Percentiles rank a stretch among this genome's conserved stretches.
These are phyloP conservation scores for Distichodus sexfasciatus DNA, from an alignment of 2,797 vertebrate genomes.

Conservation along the genomic window DNA sequence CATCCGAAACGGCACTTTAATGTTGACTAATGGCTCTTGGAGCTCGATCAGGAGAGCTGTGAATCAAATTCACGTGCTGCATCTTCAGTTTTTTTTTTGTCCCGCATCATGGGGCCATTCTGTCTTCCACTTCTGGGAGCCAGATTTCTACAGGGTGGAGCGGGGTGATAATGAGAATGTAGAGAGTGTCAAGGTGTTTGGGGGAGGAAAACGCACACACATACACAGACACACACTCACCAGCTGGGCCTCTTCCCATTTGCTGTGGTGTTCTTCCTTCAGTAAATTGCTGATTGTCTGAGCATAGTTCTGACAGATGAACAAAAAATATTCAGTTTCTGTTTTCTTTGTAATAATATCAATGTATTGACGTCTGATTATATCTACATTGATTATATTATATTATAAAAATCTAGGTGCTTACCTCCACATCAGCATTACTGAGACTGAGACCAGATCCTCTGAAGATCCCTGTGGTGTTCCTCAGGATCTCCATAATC, in stretches of 20 bases:
- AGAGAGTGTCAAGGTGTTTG: background rate
- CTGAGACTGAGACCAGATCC: constrained; percentile 83
- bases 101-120: constrained; percentile 8
- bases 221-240: constrained; percentile 72
- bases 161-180: constrained; percentile 15
- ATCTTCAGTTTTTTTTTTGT: constrained; percentile 8
- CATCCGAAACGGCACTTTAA: constrained; percentile 22
- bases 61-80: constrained; percentile 1
- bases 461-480: constrained; percentile 89
- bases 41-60: background rate
- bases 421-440: constrained; percentile 87
- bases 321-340: constrained; percentile 9
- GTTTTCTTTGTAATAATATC: too few species aligned
- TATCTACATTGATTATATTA: too few species aligned
- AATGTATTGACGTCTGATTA: too few species aligned
- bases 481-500: constrained; percentile 87
- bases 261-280: constrained; percentile 90
- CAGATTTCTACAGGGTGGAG: constrained; percentile 19
- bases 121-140: constrained; percentile 23
- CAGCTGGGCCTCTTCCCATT: constrained; percentile 97
- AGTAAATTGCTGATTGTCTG: constrained; percentile 96
- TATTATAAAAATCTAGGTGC: too few species aligned
- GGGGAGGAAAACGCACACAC: constrained; percentile 13
- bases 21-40: constrained; percentile 23
- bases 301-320: constrained; percentile 87